Evolutionary conservation across 2,888 invertebrate species (phyloP), one percentile per base, ranked within the genome.

Genomic region (Habroteleia sp.): DNA sequence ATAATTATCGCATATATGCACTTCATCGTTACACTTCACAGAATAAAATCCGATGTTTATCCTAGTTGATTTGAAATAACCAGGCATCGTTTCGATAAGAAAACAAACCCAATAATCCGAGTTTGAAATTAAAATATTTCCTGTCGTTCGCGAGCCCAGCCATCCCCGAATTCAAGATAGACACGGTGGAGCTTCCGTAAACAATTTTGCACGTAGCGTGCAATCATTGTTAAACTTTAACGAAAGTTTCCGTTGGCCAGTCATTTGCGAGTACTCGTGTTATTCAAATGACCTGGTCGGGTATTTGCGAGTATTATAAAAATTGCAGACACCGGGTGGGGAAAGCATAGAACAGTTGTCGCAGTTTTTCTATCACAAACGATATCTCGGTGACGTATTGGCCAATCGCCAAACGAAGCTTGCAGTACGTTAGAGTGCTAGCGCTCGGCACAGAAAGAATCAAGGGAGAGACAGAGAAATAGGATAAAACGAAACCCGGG

Each of bases 361-460:
- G 44, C 41, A 20, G 54, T 63, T 72, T 72, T 63, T 79, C 81
- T 81, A 82, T 83, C 80, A 82, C 82, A 83, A 85, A 81, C 81
- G 84, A 84, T 85, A 84, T 83, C 81, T 79, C 77, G 74, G 80
- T 80, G 82, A 84, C 79, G 77, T 72, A 35, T 80, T 87, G 87
- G 87, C 82, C 14, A 44, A 11, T 35, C 16, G 83, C 87, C 86
- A 86, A 84, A 81, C 82, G 77, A 82, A 82, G 78, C 77, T 77
- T 74, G 78, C 56, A 78, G 78, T 78, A 78, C 78, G 78, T 73
- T 71, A 66, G 63, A 68, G 41, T 73, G 75, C 54, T 46, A 44
- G 35, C 62, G 60, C 23, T 33, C 37, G 58, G 44, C 42, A 44
- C 35, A 58, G 58, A 23, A 44, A 62, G 37, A 66, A 52, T 60